phyloP scores from a whole-genome alignment of 2,113 vertebrate genomes.

The Psittacus erithacus region DNA sequence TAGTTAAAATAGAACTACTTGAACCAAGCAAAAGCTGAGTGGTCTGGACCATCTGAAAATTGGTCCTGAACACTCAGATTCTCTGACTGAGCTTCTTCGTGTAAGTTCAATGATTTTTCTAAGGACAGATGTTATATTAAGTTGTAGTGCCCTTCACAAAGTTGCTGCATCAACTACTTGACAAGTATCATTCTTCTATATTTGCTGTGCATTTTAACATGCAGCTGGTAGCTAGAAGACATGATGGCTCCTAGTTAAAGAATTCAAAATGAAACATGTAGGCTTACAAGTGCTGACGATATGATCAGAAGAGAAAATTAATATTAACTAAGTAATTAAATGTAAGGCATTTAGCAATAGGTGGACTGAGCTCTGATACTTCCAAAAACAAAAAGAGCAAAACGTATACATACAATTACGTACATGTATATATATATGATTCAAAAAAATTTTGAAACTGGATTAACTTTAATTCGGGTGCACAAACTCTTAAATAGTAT shows the following conservation, averaged over 20 bases:
- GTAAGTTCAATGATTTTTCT: neutral
- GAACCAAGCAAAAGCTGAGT: neutral
- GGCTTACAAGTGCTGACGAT: neutral
- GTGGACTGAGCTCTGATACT: neutral
- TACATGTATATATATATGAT: neutral
- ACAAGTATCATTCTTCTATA: neutral
- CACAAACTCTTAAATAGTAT: neutral
- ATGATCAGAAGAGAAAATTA: neutral
- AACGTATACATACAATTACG: neutral
- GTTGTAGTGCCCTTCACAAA: neutral
- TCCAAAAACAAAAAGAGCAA: neutral
- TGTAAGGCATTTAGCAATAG: neutral
- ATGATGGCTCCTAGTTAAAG: neutral
- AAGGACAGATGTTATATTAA: neutral
- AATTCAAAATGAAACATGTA: neutral
- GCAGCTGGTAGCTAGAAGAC: neutral
- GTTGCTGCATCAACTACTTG: neutral
- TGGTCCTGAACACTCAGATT: neutral
- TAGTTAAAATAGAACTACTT: conserved; percentile 44
- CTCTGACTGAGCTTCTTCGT: neutral
- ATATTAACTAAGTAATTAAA: neutral
- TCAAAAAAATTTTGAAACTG: neutral
- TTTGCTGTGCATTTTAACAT: neutral
- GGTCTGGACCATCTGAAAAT: neutral
- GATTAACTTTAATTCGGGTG: neutral